Conservation (phyloP, 2,797 vertebrate species). For the Rhinogobio ventralis region DNA sequence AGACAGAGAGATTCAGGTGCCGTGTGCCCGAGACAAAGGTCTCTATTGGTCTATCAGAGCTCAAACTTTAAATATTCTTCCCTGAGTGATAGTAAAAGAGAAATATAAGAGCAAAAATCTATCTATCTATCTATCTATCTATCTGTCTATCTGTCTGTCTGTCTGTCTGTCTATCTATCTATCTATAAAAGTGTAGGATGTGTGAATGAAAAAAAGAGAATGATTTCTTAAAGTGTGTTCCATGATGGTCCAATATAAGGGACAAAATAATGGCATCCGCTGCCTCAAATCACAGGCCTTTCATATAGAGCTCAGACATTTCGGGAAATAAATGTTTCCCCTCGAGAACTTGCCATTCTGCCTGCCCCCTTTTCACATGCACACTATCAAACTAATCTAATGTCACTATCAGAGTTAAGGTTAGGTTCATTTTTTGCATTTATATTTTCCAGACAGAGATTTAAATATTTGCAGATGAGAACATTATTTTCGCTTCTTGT, state of each 20-base stretch:
- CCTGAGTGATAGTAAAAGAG: neutral
- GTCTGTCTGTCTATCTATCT: neutral
- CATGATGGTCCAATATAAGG: neutral
- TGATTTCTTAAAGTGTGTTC: neutral
- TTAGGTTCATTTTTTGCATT: conserved; percentile 78
- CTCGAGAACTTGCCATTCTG: conserved; percentile 47
- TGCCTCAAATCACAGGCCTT: conserved; percentile 55
- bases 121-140: neutral
- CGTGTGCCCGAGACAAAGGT: conserved; percentile 67
- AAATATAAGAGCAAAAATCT: conserved; percentile 27
- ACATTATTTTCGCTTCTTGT: conserved; percentile 67
- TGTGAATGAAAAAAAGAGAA: neutral
- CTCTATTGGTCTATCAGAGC: conserved; percentile 63
- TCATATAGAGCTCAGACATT: conserved; percentile 69
- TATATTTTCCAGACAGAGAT: conserved; percentile 73
- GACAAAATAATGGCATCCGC: conserved; percentile 12
- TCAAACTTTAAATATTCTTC: conserved; percentile 66
- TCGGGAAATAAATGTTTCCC: conserved; percentile 73
- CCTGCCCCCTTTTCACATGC: conserved; percentile 39
- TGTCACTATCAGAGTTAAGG: conserved; percentile 79
- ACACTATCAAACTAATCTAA: conserved; percentile 77
- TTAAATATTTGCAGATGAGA: conserved; percentile 74
- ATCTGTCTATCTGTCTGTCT: neutral
- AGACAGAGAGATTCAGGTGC: conserved; percentile 63
- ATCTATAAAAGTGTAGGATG: neutral